Percentiles rank a stretch among this genome's conserved stretches.
These are phyloP conservation scores for Parasteatoda tepidariorum DNA, from an alignment of 1,140 invertebrate genomes.

Conservation along the genomic window DNA sequence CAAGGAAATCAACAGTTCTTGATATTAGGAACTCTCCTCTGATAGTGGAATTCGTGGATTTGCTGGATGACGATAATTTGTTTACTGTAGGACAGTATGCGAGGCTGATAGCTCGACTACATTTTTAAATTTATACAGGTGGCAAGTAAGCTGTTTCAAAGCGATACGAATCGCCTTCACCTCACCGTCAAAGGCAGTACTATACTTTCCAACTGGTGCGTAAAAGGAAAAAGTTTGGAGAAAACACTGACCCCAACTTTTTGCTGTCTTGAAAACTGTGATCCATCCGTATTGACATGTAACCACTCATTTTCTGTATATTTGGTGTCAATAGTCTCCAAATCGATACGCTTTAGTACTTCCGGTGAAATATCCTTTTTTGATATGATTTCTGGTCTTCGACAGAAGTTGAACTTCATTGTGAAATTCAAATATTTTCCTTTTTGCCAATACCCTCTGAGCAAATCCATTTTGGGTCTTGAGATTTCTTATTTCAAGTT, in stretches of 20 bases:
- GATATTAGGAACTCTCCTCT: neutral
- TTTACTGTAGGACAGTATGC: neutral
- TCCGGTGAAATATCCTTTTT: too few relatives aligned
- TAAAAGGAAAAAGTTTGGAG: neutral
- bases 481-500: too few relatives aligned
- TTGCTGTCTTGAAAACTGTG: neutral
- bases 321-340: neutral
- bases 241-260: neutral
- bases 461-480: too few relatives aligned
- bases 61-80: neutral
- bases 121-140: neutral
- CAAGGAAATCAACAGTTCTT: neutral
- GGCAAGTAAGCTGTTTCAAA: neutral
- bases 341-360: too few relatives aligned
- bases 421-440: too few relatives aligned
- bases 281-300: neutral
- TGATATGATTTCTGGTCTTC: too few relatives aligned
- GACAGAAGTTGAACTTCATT: too few relatives aligned
- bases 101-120: neutral
- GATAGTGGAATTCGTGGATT: too few relatives aligned
- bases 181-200: too few relatives aligned
- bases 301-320: constrained; percentile 2
- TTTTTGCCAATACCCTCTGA: too few relatives aligned
- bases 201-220: neutral
- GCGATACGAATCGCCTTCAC: neutral